These are phyloP conservation scores for Aselliscus stoliczkanus DNA, from an alignment of 2,797 vertebrate species.

Conservation along the genomic window DNA sequence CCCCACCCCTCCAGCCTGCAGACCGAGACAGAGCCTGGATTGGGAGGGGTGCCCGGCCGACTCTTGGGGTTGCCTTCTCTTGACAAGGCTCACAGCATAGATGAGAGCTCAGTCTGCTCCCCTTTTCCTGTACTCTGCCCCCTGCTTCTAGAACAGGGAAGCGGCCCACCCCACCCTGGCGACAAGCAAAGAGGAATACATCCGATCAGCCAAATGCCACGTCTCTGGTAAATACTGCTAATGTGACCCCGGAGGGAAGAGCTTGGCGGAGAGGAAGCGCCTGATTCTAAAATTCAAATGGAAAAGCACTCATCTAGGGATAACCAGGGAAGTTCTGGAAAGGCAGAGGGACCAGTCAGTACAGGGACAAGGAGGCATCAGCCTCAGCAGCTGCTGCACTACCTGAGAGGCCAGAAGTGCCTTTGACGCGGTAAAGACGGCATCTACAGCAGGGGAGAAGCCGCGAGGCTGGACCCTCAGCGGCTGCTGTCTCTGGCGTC, in stretches of 20 bases:
- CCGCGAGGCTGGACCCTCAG: not conserved
- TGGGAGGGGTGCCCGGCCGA: no score
- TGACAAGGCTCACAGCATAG: not conserved
- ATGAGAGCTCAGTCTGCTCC: no score
- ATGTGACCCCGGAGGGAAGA: fast-evolving
- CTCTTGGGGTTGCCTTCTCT: not conserved
- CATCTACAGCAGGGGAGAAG: fast-evolving
- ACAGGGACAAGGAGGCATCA: fast-evolving
- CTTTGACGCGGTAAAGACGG: fast-evolving
- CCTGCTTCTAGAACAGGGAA: not conserved
- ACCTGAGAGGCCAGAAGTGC: fast-evolving
- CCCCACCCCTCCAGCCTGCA: not conserved
- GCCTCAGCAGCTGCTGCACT: no score
- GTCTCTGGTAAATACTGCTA: fast-evolving
- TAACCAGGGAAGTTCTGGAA: not conserved
- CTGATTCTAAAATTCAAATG: not conserved
- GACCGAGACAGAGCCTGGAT: no score
- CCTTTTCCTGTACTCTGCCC: not conserved
- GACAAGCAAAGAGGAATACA: not conserved
- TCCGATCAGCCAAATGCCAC: fast-evolving
- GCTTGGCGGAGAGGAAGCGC: fast-evolving
- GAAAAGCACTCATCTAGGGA: not conserved
- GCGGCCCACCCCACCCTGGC: no score
- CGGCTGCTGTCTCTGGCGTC: not conserved
- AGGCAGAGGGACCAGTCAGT: not conserved